Evolutionary conservation across 2,888 invertebrate species (phyloP).

Genomic region (Polyommatus icarus): DNA sequence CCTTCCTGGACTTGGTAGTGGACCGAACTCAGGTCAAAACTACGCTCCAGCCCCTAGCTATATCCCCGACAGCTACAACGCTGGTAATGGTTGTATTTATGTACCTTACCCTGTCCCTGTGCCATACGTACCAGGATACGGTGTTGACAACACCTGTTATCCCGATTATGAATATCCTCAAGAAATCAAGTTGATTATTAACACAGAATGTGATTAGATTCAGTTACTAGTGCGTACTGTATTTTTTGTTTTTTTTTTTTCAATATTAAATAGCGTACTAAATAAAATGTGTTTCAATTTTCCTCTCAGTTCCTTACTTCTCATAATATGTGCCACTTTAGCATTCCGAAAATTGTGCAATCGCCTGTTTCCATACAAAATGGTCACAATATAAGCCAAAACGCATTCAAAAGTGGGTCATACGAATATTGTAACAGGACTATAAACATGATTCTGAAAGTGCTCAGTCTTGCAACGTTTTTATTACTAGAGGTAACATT

Average conservation of each 20-base stretch:
- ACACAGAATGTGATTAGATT: conserved; percentile 37
- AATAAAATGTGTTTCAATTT: neutral
- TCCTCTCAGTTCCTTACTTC: neutral
- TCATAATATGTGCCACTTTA: conserved; percentile 5
- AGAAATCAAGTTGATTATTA: conserved; percentile 41
- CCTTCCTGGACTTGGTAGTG: neutral
- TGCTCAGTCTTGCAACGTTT: conserved; percentile 2
- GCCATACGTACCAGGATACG: neutral
- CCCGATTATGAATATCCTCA: conserved; percentile 33
- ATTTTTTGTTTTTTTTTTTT: neutral
- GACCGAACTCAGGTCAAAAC: neutral
- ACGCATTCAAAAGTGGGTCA: neutral
- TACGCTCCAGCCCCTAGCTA: neutral
- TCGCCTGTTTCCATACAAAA: neutral
- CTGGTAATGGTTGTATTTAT: conserved; percentile 2
- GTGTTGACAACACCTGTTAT: neutral
- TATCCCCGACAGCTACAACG: neutral
- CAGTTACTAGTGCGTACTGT: too few species aligned
- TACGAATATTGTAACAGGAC: conserved; percentile 21
- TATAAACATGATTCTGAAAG: conserved; percentile 27
- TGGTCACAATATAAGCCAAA: conserved; percentile 23
- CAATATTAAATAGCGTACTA: neutral
- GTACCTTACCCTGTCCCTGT: conserved; percentile 19
- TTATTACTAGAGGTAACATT: conserved; percentile 15
- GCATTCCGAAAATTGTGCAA: conserved; percentile 6